A percentile compares a stretch with the other conserved stretches of the same genome.
phyloP scores from a whole-genome alignment of 2,888 invertebrate species.

The Gari tellinella region DNA sequence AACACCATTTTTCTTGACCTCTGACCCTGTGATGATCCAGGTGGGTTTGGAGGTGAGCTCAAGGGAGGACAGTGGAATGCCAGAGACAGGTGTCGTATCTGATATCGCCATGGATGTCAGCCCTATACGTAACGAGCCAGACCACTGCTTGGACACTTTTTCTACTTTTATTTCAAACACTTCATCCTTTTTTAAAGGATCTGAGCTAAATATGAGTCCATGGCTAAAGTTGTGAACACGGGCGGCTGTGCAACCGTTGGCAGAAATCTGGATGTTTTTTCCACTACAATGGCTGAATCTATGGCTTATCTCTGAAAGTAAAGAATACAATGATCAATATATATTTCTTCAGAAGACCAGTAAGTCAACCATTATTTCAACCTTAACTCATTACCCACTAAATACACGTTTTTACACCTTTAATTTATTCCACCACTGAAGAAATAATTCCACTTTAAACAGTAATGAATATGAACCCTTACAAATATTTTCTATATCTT shows the following conservation, averaged over 20 bases:
- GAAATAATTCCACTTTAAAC: too few species aligned
- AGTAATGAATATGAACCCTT: too few species aligned
- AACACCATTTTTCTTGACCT: constrained; percentile 89
- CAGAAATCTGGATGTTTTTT: constrained; percentile 89
- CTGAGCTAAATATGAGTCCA: constrained; percentile 90
- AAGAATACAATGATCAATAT: background rate
- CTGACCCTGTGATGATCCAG: constrained; percentile 87
- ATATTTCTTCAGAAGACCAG: too few species aligned
- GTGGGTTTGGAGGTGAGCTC: constrained; percentile 80
- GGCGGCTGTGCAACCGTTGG: constrained; percentile 89
- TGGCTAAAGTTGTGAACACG: constrained; percentile 87
- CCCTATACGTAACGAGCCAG: constrained; percentile 95
- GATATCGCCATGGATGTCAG: constrained; percentile 91
- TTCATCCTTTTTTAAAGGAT: constrained; percentile 90
- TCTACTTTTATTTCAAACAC: constrained; percentile 92
- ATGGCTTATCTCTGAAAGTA: constrained; percentile 75
- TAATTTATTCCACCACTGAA: too few species aligned
- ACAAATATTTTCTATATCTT: too few species aligned
- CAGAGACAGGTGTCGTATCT: constrained; percentile 87
- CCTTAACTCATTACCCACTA: too few species aligned
- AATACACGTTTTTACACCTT: too few species aligned
- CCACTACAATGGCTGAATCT: constrained; percentile 87
- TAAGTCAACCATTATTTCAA: too few species aligned
- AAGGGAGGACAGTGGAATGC: constrained; percentile 78
- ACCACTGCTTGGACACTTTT: constrained; percentile 95